Base-by-base conservation (phyloP, 2,888 invertebrate species). In the Agrochola lota region DNA sequence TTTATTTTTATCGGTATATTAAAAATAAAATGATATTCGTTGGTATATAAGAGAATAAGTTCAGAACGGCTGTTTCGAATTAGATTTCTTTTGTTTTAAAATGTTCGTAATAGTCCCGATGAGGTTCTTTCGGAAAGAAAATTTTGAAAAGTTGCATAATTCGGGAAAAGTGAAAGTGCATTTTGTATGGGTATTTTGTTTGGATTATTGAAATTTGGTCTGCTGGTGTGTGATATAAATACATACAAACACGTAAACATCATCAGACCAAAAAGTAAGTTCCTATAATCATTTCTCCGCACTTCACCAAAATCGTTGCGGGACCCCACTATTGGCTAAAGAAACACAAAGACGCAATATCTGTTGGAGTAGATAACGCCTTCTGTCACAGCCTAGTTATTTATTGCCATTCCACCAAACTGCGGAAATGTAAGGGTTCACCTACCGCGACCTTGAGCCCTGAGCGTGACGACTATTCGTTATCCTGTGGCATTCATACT, bases 351-450 rank as follows among this genome's bases (percentile, higher is more conserved):
- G 52, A 60, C 74, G n/a, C 30, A 70, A 72, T 55, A 40, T 69
- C 73, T 68, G 60, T 66, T 75, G 20, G 35, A 26, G 15, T 4
- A 77, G 83, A 74, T 74, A 83, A 78, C 62, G 62, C 20, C 30
- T 20, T n/a, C 57, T 72, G 86, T 76, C 78, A 78, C 68, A 73
- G 71, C 64, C 74, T 70, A 76, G 64, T 78, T 76, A 85, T 86
- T 77, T 74, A 86, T 86, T 67, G 4, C 74, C 6, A 55, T 30
- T 55, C 43, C 26, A 71, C 62, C 43, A 55, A 77, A 70, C 55
- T 63, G n/a, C 7, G 55, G 52, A 73, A 73, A 76, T 64, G 15
- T 66, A 63, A 63, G 78, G 60, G 71, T 70, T 68, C 20, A 68
- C n/a, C 55, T 35, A 57, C 74, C 26, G 26, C 30, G 66, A 73